Evolutionary conservation across 2,888 invertebrate genomes (phyloP).

Genomic region (Celastrina argiolus): DNA sequence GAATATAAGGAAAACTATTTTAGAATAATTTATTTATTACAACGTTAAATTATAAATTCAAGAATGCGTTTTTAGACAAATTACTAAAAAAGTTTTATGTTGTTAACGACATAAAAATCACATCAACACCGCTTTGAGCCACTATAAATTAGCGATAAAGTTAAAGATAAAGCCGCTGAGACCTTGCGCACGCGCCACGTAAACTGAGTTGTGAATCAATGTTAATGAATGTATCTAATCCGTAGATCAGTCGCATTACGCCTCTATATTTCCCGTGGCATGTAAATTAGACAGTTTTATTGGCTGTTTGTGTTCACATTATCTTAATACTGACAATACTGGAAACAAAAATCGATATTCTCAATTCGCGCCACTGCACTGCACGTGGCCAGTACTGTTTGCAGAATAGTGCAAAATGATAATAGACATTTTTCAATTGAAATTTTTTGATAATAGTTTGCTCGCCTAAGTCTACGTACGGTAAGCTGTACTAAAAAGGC

Average conservation of each 20-base stretch:
- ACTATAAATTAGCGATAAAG: slow-evolving; percentile 8
- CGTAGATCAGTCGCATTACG: slow-evolving; percentile 20
- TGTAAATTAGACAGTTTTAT: slow-evolving; percentile 24
- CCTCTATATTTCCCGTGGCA: slow-evolving; percentile 21
- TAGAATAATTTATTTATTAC: too few relatives aligned
- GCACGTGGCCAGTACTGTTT: slow-evolving; percentile 37
- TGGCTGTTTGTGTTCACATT: slow-evolving; percentile 24
- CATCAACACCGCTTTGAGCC: not conserved
- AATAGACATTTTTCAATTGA: too few relatives aligned
- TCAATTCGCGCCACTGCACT: slow-evolving; percentile 31
- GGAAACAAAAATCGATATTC: slow-evolving; percentile 44
- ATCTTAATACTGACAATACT: slow-evolving; percentile 31
- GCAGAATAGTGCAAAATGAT: slow-evolving; percentile 29
- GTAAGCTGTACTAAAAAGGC: too few relatives aligned
- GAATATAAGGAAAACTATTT: not conserved
- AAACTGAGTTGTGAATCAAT: slow-evolving; percentile 16
- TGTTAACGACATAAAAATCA: not conserved
- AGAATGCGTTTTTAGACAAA: too few relatives aligned
- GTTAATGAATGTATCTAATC: slow-evolving; percentile 22
- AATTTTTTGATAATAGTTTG: too few relatives aligned
- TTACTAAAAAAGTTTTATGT: not conserved
- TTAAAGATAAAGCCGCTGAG: slow-evolving; percentile 12
- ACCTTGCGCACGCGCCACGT: slow-evolving; percentile 20
- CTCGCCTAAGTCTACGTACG: too few relatives aligned
- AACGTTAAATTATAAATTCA: too few relatives aligned